phyloP scores from a whole-genome alignment of 2,797 vertebrate species.

The Falco novaeseelandiae region DNA sequence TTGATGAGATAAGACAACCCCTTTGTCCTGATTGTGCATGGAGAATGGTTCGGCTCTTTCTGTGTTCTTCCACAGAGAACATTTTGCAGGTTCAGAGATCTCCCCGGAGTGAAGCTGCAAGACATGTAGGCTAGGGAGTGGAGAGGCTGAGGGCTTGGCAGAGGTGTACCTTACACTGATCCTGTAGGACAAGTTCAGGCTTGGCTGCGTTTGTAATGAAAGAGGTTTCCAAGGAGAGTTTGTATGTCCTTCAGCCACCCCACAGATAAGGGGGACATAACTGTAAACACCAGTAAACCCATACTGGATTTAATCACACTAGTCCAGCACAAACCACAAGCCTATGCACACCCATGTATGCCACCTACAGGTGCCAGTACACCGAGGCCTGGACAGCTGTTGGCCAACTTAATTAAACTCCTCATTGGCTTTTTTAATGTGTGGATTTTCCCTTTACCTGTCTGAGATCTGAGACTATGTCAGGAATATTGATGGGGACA shows the following conservation, averaged over 20 bases:
- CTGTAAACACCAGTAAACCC: neutral
- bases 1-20: neutral
- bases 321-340: neutral
- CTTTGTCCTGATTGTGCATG: fast-evolving
- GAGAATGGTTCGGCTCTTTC: neutral
- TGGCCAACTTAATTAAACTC: neutral
- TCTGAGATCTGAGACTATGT: neutral
- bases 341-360: neutral
- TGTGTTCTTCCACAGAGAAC: neutral
- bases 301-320: fast-evolving
- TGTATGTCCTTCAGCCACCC: neutral
- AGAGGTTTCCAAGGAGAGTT: neutral
- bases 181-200: neutral
- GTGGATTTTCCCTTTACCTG: neutral
- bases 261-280: too few species aligned
- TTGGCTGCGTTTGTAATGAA: neutral
- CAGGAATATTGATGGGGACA: neutral
- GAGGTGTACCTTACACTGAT: neutral
- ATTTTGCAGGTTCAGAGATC: neutral
- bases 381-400: neutral
- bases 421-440: neutral
- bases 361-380: neutral
- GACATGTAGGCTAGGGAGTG: neutral
- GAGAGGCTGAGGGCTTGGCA: neutral
- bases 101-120: neutral